Conservation (phyloP, 2,113 vertebrate genomes). For the Xyliphius kryptos region DNA sequence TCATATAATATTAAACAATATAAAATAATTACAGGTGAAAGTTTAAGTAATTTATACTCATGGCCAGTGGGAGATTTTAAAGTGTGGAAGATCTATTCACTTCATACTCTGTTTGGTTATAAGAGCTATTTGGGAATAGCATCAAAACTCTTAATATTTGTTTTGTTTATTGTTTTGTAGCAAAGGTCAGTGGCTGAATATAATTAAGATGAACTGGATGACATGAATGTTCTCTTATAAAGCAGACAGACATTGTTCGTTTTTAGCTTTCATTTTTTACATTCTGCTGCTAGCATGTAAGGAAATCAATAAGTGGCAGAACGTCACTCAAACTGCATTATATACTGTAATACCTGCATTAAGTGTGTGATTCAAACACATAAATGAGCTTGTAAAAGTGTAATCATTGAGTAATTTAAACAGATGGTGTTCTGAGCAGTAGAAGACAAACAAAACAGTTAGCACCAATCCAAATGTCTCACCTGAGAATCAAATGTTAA, state of each 20-base stretch:
- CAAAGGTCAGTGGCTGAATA: constrained; percentile 7
- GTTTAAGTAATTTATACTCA: too few species aligned
- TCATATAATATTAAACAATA: too few species aligned
- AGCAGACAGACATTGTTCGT: constrained; percentile 6
- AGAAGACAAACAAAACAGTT: too few species aligned
- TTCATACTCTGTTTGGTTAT: not conserved
- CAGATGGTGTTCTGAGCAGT: too few species aligned
- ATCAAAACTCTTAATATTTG: too few species aligned
- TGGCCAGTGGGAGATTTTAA: too few species aligned
- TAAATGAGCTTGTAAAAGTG: constrained; percentile 19
- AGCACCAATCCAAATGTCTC: too few species aligned
- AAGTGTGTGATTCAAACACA: constrained; percentile 15
- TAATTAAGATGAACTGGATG: not conserved
- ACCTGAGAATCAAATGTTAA: too few species aligned
- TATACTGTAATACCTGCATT: constrained; percentile 13
- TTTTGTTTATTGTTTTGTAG: constrained; percentile 1
- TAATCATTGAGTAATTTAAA: too few species aligned
- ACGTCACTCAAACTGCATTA: constrained; percentile 15
- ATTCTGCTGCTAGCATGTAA: constrained; percentile 1
- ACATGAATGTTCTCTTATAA: constrained; percentile 10
- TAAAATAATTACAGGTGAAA: too few species aligned
- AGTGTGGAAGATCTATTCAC: too few species aligned
- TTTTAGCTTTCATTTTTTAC: constrained; percentile 9
- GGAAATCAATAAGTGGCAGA: not conserved
- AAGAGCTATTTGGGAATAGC: not conserved